Base-by-base conservation (phyloP, 2,113 vertebrate species). In the Phalacrocorax pelagicus region DNA sequence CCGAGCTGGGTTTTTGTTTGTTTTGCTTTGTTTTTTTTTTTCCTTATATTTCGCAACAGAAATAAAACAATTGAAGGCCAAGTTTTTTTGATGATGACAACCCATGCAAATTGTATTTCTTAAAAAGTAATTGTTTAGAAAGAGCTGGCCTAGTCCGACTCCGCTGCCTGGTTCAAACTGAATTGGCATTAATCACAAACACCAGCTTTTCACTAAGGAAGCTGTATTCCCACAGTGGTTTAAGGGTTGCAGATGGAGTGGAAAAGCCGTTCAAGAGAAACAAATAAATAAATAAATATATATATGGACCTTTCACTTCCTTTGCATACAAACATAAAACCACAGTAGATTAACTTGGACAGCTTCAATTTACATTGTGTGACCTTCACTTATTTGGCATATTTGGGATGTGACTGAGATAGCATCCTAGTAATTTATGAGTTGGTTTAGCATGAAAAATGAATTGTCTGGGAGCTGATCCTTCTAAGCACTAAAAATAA, bases 361-460 rank as follows among this genome's bases (percentile, higher is more conserved):
- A 81, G n/a, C 79, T 92, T 88, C 80, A 55, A 63, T 88, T 96
- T 88, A 82, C 44, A 96, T 81, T 8, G 5, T 47, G 21, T 67
- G 88, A 95, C 86, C 79, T 90, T 95, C 72, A 44, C 63, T 94
- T 86, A 65, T 63, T 38, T 70, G 54, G 67, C 58, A 78, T 81
- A 90, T 90, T 93, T 38, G 13, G 80, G n/a, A 90, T 86, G 49
- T 61, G 79, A 83, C 85, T 92, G 86, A 92, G 71, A 86, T 67
- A 86, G 27, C 55, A 84, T 58, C 82, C 75, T 27, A 70, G 42
- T 51, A 94, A 92, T 86, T 95, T 93, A 93, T 92, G 88, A 71
- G 75, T 67, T 83, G 58, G 51, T 84, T 95, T 94, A 83, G 27
- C 57, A 72, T 81, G 80, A 96, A 95, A 95, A 94, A 93, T 94